phyloP scores from a whole-genome alignment of 2,113 vertebrate genomes.

The western clawed frog (Xenopus tropicalis) region DNA sequence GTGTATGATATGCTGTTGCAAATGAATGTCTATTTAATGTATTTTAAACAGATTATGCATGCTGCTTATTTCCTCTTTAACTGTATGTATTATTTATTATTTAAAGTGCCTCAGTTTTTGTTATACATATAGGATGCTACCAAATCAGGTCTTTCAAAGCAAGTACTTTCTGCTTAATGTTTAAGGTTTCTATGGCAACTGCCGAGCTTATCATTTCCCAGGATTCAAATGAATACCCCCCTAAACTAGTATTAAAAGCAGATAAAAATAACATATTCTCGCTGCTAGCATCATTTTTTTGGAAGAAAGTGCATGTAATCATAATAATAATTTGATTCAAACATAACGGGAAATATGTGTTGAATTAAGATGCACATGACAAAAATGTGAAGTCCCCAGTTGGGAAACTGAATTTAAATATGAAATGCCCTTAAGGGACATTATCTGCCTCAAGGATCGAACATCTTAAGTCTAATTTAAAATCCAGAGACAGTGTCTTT shows the following conservation, averaged over 20 bases:
- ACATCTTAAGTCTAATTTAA: conserved; percentile 54
- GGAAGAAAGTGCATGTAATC: background rate
- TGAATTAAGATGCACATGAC: conserved; percentile 11
- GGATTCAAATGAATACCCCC: conserved; percentile 13
- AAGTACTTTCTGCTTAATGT: conserved; percentile 16
- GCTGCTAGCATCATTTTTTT: conserved; percentile 16
- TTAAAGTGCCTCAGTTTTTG: no score
- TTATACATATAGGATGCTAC: background rate
- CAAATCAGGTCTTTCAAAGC: background rate
- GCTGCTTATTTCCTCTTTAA: no score
- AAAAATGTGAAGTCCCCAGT: conserved; percentile 39
- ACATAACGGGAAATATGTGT: background rate
- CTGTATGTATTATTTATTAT: no score
- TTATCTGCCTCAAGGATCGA: conserved; percentile 48
- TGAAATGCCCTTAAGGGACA: conserved; percentile 45
- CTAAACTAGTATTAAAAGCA: conserved; percentile 8
- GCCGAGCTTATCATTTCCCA: background rate
- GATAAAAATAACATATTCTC: background rate
- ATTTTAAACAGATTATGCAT: no score
- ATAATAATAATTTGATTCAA: background rate
- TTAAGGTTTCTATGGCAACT: conserved; percentile 28
- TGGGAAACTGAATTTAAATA: conserved; percentile 55
- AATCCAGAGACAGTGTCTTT: conserved; percentile 22
- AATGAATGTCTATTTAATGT: no score
- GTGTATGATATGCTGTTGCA: no score